phyloP scores from a whole-genome alignment of 2,888 invertebrate species.

The Bedellia somnulentella region DNA sequence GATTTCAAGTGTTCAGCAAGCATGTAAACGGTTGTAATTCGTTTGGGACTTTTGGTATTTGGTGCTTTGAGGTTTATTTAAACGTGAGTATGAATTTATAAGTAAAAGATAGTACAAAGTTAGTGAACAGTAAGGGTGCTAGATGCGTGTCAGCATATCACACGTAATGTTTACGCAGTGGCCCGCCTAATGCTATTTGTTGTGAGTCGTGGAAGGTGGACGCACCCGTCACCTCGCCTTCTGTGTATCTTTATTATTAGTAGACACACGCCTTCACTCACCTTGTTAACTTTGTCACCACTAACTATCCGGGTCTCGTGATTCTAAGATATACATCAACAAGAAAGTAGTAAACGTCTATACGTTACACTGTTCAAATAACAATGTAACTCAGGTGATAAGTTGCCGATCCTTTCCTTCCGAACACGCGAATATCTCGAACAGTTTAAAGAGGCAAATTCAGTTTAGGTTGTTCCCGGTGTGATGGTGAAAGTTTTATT shows the following conservation, averaged over 20 bases:
- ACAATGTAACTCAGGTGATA: no score
- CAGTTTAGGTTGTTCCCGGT: constrained; percentile 16
- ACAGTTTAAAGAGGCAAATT: no score
- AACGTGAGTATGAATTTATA: constrained; percentile 4
- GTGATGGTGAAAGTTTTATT: constrained; percentile 19
- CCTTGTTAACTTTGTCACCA: constrained; percentile 40
- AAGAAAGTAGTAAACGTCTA: no score
- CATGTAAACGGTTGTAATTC: no score
- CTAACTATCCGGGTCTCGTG: no score
- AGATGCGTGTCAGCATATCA: constrained; percentile 34
- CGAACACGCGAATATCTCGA: no score
- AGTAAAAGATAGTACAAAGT: background rate
- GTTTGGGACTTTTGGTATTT: no score
- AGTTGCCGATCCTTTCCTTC: no score
- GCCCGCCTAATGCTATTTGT: constrained; percentile 48
- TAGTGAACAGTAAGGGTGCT: background rate
- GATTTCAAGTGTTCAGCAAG: no score
- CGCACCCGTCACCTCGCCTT: constrained; percentile 33
- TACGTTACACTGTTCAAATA: no score
- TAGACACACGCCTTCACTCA: constrained; percentile 35
- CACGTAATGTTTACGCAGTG: constrained; percentile 38
- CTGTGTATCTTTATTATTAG: constrained; percentile 51
- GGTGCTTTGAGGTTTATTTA: no score
- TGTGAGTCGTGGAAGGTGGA: constrained; percentile 18
- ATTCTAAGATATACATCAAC: no score